Evolutionary conservation across 2,797 vertebrate species (phyloP).

Genomic region (Peromyscus melanophrys): DNA sequence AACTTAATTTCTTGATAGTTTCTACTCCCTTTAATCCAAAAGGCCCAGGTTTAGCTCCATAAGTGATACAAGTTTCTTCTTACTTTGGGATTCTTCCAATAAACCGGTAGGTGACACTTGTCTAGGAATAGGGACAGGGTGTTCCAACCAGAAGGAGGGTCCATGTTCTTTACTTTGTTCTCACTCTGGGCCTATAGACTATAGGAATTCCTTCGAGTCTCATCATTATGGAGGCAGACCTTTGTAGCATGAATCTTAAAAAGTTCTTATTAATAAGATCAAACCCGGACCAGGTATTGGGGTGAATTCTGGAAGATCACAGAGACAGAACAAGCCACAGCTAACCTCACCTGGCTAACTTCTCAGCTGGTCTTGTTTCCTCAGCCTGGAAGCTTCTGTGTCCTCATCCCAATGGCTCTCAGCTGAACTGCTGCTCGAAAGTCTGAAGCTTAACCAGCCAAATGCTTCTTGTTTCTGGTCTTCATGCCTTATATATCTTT

Average conservation of each 20-base stretch:
- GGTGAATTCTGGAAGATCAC: too few species aligned
- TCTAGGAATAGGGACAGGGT: not conserved
- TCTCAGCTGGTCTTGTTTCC: too few species aligned
- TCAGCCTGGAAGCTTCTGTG: too few species aligned
- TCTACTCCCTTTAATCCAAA: not conserved
- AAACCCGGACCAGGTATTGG: too few species aligned
- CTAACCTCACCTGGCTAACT: too few species aligned
- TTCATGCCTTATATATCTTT: too few species aligned
- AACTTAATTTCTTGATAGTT: not conserved
- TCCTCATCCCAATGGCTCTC: too few species aligned
- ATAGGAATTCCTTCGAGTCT: not conserved
- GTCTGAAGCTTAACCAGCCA: too few species aligned
- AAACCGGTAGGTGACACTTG: not conserved
- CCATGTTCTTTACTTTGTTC: not conserved
- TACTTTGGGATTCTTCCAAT: not conserved
- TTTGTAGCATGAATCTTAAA: not conserved
- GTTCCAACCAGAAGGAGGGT: not conserved
- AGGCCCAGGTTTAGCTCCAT: not conserved
- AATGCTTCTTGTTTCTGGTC: too few species aligned
- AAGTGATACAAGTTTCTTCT: not conserved
- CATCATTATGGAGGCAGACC: constrained; percentile 54
- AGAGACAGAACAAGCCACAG: too few species aligned
- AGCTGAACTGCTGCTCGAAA: too few species aligned
- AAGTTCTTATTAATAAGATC: too few species aligned
- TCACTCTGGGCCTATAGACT: not conserved